Conservation (phyloP, 2,888 invertebrate genomes). For the Caenorhabditis sp. region DNA sequence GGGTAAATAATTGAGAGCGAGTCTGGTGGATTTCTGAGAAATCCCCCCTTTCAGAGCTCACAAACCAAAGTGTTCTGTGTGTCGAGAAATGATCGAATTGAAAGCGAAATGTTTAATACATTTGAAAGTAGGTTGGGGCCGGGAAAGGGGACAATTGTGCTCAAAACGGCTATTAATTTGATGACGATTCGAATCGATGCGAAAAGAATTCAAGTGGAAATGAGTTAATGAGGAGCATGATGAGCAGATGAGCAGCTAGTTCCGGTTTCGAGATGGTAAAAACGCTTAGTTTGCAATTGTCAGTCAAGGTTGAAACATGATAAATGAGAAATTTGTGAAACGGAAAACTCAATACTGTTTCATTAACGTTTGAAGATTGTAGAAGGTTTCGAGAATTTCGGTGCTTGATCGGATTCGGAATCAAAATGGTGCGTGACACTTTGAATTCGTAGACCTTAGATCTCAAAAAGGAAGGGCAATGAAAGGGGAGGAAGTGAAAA, state of each 20-base stretch:
- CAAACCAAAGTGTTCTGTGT: slow-evolving; percentile 32
- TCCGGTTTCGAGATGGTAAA: no score
- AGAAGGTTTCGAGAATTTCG: no score
- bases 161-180: slow-evolving; percentile 6
- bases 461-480: not conserved
- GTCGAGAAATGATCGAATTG: no score
- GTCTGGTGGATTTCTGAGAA: slow-evolving; percentile 1
- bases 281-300: no score
- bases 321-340: no score
- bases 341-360: no score
- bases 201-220: slow-evolving; percentile 12
- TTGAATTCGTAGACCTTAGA: no score
- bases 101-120: slow-evolving; percentile 32
- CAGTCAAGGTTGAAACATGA: no score
- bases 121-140: slow-evolving; percentile 21
- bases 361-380: no score
- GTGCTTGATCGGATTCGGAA: no score
- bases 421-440: no score
- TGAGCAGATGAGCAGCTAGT: no score
- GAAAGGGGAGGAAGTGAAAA: slow-evolving; percentile 1
- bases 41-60: not conserved
- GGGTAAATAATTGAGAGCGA: slow-evolving; percentile 27
- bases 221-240: not conserved
- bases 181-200: slow-evolving; percentile 16
- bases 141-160: not conserved